These are phyloP conservation scores for Podilymbus podiceps DNA, from an alignment of 2,113 vertebrate species.

Conservation along the genomic window DNA sequence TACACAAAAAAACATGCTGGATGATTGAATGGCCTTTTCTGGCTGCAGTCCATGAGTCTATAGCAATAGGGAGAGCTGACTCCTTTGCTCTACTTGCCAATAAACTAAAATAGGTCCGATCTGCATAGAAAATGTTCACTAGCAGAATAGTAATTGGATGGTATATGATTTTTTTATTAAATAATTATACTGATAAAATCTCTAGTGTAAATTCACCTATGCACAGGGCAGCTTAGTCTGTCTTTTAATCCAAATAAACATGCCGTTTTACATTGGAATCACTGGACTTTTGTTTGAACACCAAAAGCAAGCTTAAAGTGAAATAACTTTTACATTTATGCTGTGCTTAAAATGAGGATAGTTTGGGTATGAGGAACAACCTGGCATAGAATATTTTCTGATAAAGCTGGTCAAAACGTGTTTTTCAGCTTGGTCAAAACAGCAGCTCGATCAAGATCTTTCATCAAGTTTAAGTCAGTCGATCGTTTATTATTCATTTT, in stretches of 20 bases:
- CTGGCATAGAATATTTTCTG: too few relatives aligned
- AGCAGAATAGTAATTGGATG: neutral
- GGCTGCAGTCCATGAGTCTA: neutral
- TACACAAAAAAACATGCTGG: neutral
- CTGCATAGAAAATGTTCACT: neutral
- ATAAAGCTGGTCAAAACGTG: too few relatives aligned
- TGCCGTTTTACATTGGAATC: neutral
- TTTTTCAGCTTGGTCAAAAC: too few relatives aligned
- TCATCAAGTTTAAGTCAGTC: too few relatives aligned
- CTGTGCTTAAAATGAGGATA: neutral
- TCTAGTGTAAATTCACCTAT: neutral
- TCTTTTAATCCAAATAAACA: neutral
- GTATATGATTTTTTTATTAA: neutral
- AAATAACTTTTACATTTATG: neutral
- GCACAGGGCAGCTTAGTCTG: neutral
- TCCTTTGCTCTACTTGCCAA: neutral
- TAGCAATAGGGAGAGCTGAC: neutral
- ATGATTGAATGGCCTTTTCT: slow-evolving; percentile 17
- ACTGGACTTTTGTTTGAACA: neutral
- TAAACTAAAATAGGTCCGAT: slow-evolving; percentile 15
- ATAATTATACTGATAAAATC: neutral
- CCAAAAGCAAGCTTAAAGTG: neutral
- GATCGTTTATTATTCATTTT: too few relatives aligned
- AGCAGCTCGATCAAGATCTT: too few relatives aligned
- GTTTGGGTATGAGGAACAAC: too few relatives aligned